A percentile compares a stretch with the other conserved stretches of the same genome.
Conservation (phyloP, 2,113 vertebrate genomes). For the Felis catus region DNA sequence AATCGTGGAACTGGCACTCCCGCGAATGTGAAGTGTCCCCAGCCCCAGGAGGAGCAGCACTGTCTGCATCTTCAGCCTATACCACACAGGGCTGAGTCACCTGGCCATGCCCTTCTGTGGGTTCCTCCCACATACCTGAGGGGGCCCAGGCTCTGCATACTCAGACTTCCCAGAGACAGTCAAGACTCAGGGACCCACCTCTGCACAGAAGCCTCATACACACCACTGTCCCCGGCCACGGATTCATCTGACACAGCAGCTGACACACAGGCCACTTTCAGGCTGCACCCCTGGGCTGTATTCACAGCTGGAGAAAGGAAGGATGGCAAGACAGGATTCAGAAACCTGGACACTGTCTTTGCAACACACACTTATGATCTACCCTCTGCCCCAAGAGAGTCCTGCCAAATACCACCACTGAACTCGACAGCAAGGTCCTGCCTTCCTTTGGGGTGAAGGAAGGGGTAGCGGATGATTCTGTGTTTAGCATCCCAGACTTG, state of each 20-base stretch:
- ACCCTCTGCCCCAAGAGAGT: no score
- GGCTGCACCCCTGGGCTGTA: conserved; percentile 80
- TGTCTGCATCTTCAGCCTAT: not conserved
- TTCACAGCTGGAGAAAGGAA: conserved; percentile 76
- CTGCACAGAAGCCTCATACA: conserved; percentile 94
- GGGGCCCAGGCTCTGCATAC: rapidly evolving
- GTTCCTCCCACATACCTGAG: not conserved
- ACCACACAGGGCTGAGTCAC: not conserved
- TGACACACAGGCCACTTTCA: conserved; percentile 92
- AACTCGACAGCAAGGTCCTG: not conserved
- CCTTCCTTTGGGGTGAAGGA: not conserved
- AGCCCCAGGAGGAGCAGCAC: not conserved
- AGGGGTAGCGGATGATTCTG: not conserved
- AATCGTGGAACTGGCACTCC: rapidly evolving
- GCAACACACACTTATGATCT: not conserved
- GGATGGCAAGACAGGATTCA: not conserved
- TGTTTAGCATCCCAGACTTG: not conserved
- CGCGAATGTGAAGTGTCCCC: rapidly evolving
- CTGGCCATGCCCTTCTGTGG: rapidly evolving
- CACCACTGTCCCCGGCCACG: conserved; percentile 96
- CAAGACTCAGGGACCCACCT: conserved; percentile 83
- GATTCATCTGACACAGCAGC: conserved; percentile 97
- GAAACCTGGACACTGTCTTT: not conserved
- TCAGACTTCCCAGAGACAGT: not conserved
- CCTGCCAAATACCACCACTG: not conserved